These are phyloP conservation scores for Andricus curvator DNA, from an alignment of 2,888 invertebrate genomes.

Conservation along the genomic window DNA sequence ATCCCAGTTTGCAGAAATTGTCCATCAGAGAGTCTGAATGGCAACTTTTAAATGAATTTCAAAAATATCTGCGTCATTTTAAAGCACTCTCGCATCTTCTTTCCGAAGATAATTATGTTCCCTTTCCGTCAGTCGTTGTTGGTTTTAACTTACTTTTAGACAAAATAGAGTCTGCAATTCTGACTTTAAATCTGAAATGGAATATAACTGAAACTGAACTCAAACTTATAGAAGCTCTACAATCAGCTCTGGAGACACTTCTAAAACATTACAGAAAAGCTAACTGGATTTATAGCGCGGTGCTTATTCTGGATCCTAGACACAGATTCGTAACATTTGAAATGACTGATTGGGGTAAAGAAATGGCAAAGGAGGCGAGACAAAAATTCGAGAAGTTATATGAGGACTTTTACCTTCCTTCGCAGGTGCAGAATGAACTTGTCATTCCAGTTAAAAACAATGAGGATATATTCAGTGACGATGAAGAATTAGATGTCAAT, in stretches of 20 bases:
- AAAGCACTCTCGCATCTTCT: background rate
- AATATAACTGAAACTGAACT: background rate
- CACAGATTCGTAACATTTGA: slow-evolving; percentile 13
- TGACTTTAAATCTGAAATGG: background rate
- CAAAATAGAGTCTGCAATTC: slow-evolving; percentile 1
- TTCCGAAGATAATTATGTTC: background rate
- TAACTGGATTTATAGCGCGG: slow-evolving; percentile 17
- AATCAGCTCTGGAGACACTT: slow-evolving; percentile 4
- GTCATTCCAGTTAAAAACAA: background rate
- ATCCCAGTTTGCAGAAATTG: background rate
- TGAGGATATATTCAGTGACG: background rate
- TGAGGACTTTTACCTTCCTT: slow-evolving; percentile 1
- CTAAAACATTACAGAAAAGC: background rate
- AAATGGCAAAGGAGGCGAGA: background rate
- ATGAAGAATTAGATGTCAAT: background rate
- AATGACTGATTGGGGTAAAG: slow-evolving; percentile 12
- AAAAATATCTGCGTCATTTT: background rate
- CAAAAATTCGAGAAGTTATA: background rate
- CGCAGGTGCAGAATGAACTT: background rate
- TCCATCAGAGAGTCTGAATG: slow-evolving; percentile 5
- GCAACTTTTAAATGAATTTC: background rate
- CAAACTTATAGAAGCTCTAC: slow-evolving; percentile 2
- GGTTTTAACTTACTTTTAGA: slow-evolving; percentile 8
- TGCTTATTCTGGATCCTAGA: slow-evolving; percentile 13
- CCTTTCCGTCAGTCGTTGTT: slow-evolving; percentile 13